A percentile compares a stretch with the other conserved stretches of the same genome.
Conservation (phyloP, 2,797 vertebrate genomes). For the Helarctos malayanus region DNA sequence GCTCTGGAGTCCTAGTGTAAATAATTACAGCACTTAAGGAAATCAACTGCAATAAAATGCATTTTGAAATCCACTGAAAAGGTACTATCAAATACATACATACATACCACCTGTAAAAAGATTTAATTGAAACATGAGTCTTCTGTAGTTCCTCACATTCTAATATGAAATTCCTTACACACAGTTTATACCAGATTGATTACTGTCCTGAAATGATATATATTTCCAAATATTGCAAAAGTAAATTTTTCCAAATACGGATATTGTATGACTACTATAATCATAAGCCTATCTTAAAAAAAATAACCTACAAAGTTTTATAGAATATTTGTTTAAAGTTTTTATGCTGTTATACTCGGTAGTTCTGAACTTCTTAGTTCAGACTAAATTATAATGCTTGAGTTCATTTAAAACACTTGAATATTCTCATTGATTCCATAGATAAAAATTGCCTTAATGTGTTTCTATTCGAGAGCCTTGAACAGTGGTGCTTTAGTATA, state of each 20-base stretch:
- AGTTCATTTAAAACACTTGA: slow-evolving; percentile 52
- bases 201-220: not conserved
- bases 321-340: slow-evolving; percentile 40
- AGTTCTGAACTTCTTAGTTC: not conserved
- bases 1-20: not conserved
- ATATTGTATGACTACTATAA: not conserved
- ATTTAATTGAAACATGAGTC: not conserved
- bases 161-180: not conserved
- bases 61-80: slow-evolving; percentile 13
- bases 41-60: not conserved
- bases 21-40: not conserved
- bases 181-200: not conserved
- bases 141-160: not conserved
- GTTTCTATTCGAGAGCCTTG: not conserved
- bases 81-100: not conserved
- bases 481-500: not conserved
- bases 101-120: not conserved
- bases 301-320: not conserved
- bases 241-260: slow-evolving; percentile 27
- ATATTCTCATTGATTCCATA: not conserved
- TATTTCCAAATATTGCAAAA: slow-evolving; percentile 26
- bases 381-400: not conserved
- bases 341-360: not conserved
- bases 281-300: not conserved
- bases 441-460: not conserved